Base-by-base conservation (phyloP, 53 echinoderm and acorn worm species). In the Stichopus horrens region DNA sequence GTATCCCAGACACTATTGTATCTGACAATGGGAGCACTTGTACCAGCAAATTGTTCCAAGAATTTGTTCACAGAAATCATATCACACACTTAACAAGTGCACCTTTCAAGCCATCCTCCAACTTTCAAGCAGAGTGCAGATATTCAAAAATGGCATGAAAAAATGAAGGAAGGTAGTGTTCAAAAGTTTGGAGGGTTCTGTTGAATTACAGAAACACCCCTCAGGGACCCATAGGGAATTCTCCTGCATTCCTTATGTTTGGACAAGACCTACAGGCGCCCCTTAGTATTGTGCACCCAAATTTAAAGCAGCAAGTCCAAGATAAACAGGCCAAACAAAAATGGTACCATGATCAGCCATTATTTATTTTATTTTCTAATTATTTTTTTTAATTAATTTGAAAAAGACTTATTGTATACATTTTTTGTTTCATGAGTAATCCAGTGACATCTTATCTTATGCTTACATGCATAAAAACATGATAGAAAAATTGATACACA, bases 41-140 rank as follows among this genome's bases (percentile, higher is more conserved):
- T 20, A 88, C 76, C 5, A 88, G 88, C 9, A 7, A 7, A 16
- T 8, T 8, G 19, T 88, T 88, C 21, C 14, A 52, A 75, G 88
- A 88, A 55, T 88, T 75, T 19, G 55, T 23, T 7, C 6, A 55
- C 8, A 73, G 88, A 22, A 88, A 88, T 57, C 9, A 20, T 5
- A 88, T 88, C 56, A 88, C 53, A 58, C 76, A 88, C 14, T 16
- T 20, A 0, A 75, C 37, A 5, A 55, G 58, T 58, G 88, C 88
- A 55, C 88, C 88, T 5, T 88, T 88, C 56, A 88, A 88, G 23
- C 88, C 76, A 5, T 55, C 88, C 16, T 88, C 88, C 19, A 88
- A 88, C 75, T 57, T 76, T 8, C 23, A 56, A 54, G 88, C 76
- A 1, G 76, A 88, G 88, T 88, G 57, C 88, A 88, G 21, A 57